Evolutionary conservation across 1,140 invertebrate genomes (phyloP), one percentile per base, ranked within the genome.

Genomic region (Patella vulgata): DNA sequence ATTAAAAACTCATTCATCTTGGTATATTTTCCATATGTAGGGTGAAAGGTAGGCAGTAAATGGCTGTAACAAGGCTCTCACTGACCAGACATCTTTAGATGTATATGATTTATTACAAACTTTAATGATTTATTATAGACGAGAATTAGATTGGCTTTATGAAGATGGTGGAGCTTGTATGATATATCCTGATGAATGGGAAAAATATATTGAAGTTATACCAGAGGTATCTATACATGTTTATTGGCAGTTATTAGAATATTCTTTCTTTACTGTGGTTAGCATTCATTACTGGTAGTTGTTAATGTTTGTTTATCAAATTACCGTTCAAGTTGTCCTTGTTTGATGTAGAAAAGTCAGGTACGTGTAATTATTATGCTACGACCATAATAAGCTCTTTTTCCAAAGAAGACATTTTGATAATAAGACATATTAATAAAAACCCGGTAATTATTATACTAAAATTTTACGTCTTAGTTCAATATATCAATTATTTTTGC

Each of bases 61-160:
- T 9, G n/a, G 17, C 19, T 2, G 11, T 12, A 19, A 33, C 31
- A 4, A n/a, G 17, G 17, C 17, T 6, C 33, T 33, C 30, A 33
- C 2, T 0, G 31, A n/a, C 23, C n/a, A 2, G n/a, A n/a, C n/a
- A n/a, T n/a, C n/a, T n/a, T n/a, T n/a, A n/a, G n/a, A n/a, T n/a
- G n/a, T n/a, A n/a, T n/a, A n/a, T n/a, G n/a, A n/a, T n/a, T n/a
- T n/a, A n/a, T n/a, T n/a, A n/a, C n/a, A n/a, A n/a, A n/a, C n/a
- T n/a, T n/a, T n/a, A n/a, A n/a, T n/a, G n/a, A 23, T 42, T 19
- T 42, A 67, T 67, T 50, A 33, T 56, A 81, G 80, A 47, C 44
- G 65, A 50, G 83, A 85, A 51, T 40, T 84, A 27, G 39, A 73
- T n/a, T 85, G 83, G 83, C 80, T 79, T 56, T 83, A 84, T 59